Evolutionary conservation across 2,888 invertebrate genomes (phyloP), one percentile per base, ranked within the genome.

Genomic region (Lasioglossum vierecki): DNA sequence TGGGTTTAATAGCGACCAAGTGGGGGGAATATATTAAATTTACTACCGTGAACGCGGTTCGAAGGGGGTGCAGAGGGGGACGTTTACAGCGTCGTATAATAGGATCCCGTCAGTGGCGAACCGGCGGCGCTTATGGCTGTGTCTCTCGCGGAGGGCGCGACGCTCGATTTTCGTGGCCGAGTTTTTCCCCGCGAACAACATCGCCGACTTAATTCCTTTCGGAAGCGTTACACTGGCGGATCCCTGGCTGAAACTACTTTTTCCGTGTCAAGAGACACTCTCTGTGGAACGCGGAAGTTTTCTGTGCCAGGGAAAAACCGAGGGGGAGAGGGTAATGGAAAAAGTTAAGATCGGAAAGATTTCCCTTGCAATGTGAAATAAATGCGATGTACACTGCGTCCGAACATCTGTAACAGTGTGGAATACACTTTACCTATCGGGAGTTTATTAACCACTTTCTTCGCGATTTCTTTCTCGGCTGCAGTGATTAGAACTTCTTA

Each of bases 1-100:
- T 68, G 46, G 71, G 76, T 79, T 89, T 90, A 85, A 87, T 80
- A 75, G 84, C 70, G 73, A 70, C 30, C 76, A 39, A 80, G 68
- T 26, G 72, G 74, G 49, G 57, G 75, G 73, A 83, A 87, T 84
- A 85, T 79, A 82, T 89, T 90, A 89, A 86, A 89, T 87, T 87
- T 85, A 87, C 83, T 78, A 68, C 79, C 82, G 80, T 71, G 82
- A 83, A 84, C 75, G 80, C 78, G 73, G 77, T 41, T 70, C 13
- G 2, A 18, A 15, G 18, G 53, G 83, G 80, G 76, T 74, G 70
- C 57, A 13, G 35, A 8, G 35, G 39, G 66, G 76, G 30, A 11
- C 57, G 63, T 81, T 81, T 78, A 60, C 80, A 53, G 22, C 46
- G 22, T 76, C 73, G 53, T 83, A 76, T 76, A 85, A 80, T 57